These are phyloP conservation scores for Maniola jurtina DNA, from an alignment of 1,140 invertebrate species.

Conservation along the genomic window DNA sequence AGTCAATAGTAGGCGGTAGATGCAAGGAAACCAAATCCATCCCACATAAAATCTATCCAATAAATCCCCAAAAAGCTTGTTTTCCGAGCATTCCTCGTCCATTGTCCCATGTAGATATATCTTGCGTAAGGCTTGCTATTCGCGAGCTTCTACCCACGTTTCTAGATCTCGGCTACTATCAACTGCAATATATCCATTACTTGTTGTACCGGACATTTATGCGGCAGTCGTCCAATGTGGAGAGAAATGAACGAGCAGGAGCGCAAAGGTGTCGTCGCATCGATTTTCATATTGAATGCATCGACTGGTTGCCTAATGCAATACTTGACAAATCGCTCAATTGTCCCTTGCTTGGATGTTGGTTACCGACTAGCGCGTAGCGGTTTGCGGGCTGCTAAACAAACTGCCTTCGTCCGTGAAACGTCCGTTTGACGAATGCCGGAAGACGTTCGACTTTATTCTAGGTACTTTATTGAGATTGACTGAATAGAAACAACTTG, in stretches of 20 bases:
- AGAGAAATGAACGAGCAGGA: slow-evolving; percentile 47
- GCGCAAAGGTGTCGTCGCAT: slow-evolving; percentile 36
- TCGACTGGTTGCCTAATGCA: slow-evolving; percentile 62
- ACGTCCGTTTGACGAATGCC: slow-evolving; percentile 57
- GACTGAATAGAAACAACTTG: slow-evolving; percentile 18
- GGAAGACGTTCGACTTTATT: slow-evolving; percentile 64
- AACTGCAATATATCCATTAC: slow-evolving; percentile 61
- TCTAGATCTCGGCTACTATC: slow-evolving; percentile 53
- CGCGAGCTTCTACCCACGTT: slow-evolving; percentile 60
- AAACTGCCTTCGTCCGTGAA: slow-evolving; percentile 27
- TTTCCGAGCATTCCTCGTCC: slow-evolving; percentile 65
- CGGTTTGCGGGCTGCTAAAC: slow-evolving; percentile 55
- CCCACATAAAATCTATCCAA: slow-evolving; percentile 76
- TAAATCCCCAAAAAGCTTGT: slow-evolving; percentile 78
- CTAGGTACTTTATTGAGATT: slow-evolving; percentile 58
- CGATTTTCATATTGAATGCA: slow-evolving; percentile 44
- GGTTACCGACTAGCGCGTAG: slow-evolving; percentile 45
- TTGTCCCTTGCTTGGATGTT: slow-evolving; percentile 48
- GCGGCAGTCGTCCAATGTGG: slow-evolving; percentile 37
- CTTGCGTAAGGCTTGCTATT: slow-evolving; percentile 70
- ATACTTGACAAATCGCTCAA: slow-evolving; percentile 76
- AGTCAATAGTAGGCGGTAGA: slow-evolving; percentile 40
- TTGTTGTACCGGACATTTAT: slow-evolving; percentile 42
- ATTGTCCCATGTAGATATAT: slow-evolving; percentile 74
- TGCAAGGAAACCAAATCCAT: slow-evolving; percentile 61